Evolutionary conservation across 2,113 vertebrate species (phyloP).

Genomic region (Barbus barbus): DNA sequence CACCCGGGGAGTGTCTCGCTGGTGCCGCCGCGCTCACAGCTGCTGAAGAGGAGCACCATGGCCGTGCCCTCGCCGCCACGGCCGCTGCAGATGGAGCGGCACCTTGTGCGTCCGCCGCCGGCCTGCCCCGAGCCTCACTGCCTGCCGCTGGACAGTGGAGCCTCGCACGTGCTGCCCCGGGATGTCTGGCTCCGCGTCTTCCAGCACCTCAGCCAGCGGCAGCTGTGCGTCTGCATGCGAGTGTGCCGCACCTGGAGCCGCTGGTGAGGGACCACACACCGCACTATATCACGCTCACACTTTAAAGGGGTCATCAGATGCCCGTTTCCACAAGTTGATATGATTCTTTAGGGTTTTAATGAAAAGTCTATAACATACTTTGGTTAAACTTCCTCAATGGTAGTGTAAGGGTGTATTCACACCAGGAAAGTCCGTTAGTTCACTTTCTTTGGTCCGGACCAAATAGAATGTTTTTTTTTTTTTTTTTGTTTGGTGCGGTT

Average conservation of each 20-base stretch:
- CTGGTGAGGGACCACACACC: constrained; percentile 75
- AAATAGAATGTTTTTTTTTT: too few species aligned
- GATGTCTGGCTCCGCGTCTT: constrained; percentile 88
- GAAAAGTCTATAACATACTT: too few species aligned
- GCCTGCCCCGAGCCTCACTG: constrained; percentile 88
- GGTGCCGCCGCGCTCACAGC: constrained; percentile 69
- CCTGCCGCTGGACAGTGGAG: constrained; percentile 84
- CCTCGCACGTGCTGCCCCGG: constrained; percentile 83
- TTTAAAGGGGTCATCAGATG: too few species aligned
- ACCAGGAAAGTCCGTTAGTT: too few species aligned
- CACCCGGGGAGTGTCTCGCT: constrained; percentile 52
- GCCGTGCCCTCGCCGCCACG: constrained; percentile 83
- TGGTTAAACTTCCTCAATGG: too few species aligned
- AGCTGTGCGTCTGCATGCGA: constrained; percentile 90
- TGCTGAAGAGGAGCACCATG: constrained; percentile 81
- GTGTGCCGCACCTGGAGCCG: constrained; percentile 93
- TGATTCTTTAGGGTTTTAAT: too few species aligned
- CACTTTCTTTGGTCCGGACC: too few species aligned
- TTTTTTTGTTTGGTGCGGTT: too few species aligned
- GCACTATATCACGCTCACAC: neutral
- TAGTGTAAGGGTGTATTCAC: too few species aligned
- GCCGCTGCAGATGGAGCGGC: constrained; percentile 86
- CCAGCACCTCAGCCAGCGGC: constrained; percentile 83
- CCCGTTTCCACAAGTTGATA: too few species aligned
- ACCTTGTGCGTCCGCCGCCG: constrained; percentile 86